Percentiles rank a stretch among this genome's conserved stretches.
Conservation (phyloP, 2,888 invertebrate genomes). For the Zygogramma bicolorata region DNA sequence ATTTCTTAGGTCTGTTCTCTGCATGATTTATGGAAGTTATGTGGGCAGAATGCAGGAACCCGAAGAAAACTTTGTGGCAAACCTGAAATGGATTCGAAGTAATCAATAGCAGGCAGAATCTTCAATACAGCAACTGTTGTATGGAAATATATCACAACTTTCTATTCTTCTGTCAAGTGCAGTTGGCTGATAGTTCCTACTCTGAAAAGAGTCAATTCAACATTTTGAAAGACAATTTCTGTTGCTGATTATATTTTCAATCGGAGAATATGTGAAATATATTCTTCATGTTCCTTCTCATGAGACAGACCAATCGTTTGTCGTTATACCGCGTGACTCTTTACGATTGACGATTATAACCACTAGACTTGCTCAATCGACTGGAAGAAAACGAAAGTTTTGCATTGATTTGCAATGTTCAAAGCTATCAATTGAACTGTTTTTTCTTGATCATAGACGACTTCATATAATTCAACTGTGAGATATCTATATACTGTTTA, state of each 20-base stretch:
- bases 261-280: background rate
- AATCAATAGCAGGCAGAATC: slow-evolving; percentile 26
- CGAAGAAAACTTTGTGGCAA: slow-evolving; percentile 17
- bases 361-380: too few species aligned
- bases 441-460: too few species aligned
- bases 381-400: too few species aligned
- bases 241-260: background rate
- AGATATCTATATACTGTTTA: too few species aligned
- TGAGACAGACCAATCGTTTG: too few species aligned
- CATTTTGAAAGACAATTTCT: background rate
- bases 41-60: slow-evolving; percentile 26
- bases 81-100: slow-evolving; percentile 27
- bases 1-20: slow-evolving; percentile 17
- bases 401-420: too few species aligned
- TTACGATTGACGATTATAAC: too few species aligned
- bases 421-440: too few species aligned
- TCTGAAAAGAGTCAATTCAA: background rate
- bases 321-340: too few species aligned
- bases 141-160: background rate
- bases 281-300: too few species aligned
- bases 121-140: background rate
- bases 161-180: background rate
- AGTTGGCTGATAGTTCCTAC: background rate
- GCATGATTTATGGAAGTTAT: slow-evolving; percentile 32
- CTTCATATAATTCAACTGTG: too few species aligned